Evolutionary conservation across 2,113 vertebrate species (phyloP), one percentile per base, ranked within the genome.

Genomic region (Myiozetetes cayanensis): DNA sequence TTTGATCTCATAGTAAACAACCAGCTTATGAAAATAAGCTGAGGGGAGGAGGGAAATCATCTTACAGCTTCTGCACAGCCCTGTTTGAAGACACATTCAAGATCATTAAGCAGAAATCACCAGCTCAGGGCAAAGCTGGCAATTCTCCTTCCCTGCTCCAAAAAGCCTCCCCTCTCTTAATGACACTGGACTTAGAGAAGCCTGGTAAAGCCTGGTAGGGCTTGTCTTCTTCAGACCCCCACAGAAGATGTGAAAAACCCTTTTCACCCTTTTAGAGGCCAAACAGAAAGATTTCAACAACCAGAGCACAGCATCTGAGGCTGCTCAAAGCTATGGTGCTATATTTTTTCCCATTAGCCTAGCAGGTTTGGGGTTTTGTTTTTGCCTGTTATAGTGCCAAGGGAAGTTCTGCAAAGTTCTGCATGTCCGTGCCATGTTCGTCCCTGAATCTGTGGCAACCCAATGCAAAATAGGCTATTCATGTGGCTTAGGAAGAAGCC

Each of bases 251-350:
- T 65, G 84, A 71, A 50, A 90, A 95, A 93, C 14, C 43, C 7
- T 92, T 97, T 90, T 84, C 59, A 79, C 68, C 82, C 70, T 93
- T 95, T 67, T 58, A 93, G 78, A 93, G 87, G 74, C 81, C 91
- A 90, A 88, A 79, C 23, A 89, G 75, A 92, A 98, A 85, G 63
- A 71, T 46, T 95, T 90, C 62, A 65, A 81, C 61, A 93, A 39
- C 72, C 13, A 2, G 41, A 89, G 56, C 67, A 80, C 46, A 73
- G 80, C 50, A 53, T n/a, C 79, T 78, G 63, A 68, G 33, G 47
- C 63, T 79, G 35, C 68, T 94, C 4, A 0, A 71, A 35, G 47
- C 39, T 49, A 70, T 28, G 27, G 19, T 41, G 23, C 12, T 89
- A 8, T 50, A 37, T 76, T 85, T 93, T 85, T 43, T 4, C 12